Base-by-base conservation (phyloP, 2,888 invertebrate species). In the Matsumyia berberina region DNA sequence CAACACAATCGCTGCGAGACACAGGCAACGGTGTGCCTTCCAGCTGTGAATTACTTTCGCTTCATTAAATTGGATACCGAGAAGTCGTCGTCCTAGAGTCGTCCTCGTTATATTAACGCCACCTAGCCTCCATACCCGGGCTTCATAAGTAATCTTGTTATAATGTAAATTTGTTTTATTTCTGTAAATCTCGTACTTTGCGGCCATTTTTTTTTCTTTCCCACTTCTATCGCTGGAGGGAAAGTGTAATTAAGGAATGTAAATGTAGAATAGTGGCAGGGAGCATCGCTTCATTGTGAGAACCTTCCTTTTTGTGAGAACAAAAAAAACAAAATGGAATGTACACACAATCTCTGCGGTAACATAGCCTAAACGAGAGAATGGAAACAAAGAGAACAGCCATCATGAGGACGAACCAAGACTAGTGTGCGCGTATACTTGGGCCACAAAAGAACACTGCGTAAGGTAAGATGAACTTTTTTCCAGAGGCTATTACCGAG, bases 81-180 rank as follows among this genome's bases (percentile, higher is more conserved):
- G 33, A 67, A 62, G 78, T 73, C 64, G 42, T 72, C 29, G 79
- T 64, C 64, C 79, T 64, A 42, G 24, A 24, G 29, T 60, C 39
- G 39, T 51, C 51, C 33, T 3, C 17, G 17, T n/a, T 9, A 57
- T 57, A 24, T 51, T 33, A n/a, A 4, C 51, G 53, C 62, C 73
- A 53, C 17, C 39, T 31, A 7, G 17, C 29, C 15, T n/a, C 24
- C 51, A 29, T 31, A 4, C 17, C 44, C 5, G 1, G 35, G 24
- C 57, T 74, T 29, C 37, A 19, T n/a, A 46, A 79, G 73, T 74
- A 73, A 70, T 74, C 73, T 37, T 37, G 74, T 51, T 70, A 64
- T 51, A 80, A 80, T 70, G 79, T 44, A 74, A 80, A 85, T 85
- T 85, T 74, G 55, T 85, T 80, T 85, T 74, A 80, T 85, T 74